Evolutionary conservation across 1,140 invertebrate genomes (phyloP), one percentile per base, ranked within the genome.

Genomic region (Eupristina koningsbergeri): DNA sequence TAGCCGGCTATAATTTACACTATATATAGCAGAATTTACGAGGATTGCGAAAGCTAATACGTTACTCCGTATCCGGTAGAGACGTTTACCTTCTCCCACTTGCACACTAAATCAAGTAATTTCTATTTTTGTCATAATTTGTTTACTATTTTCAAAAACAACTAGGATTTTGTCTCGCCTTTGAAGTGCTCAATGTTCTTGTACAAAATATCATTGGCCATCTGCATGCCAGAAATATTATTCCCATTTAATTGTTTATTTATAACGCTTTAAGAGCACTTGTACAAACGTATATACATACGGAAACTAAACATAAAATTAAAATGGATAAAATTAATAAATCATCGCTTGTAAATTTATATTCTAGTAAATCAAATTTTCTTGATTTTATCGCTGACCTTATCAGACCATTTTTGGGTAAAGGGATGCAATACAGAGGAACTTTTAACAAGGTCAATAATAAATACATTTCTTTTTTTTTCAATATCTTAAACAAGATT

Each of bases 401-500:
- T 64, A 64, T 13, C 2, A 15, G 11, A n/a, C 6, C 29, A 63
- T 64, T 64, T 64, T 64, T 64, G 13, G 13, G 15, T 31, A 64
- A 64, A 34, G 61, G 29, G 15, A 64, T 34, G 1, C 0, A 64
- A 31, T 64, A n/a, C 29, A n/a, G 3, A 61, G 22, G 26, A 26
- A 29, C 11, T 61, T 61, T 61, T 61, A 3, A 78, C 13, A 67
- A 41, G 71, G 41, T 74, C 13, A 61, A 79, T 67, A 45, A 82
- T 76, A 64, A 82, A 22, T 67, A 13, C 19, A 7, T 74, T 84
- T 74, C 47, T 50, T 58, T 74, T 17, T 50, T 58, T 58, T 83
- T 64, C 53, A 76, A 80, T 84, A 71, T 85, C 26, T 85, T 80
- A 79, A 85, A 82, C 67, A 79, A 85, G 77, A 75, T 85, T 82